Base-by-base conservation (phyloP, 2,113 vertebrate genomes). In the Petromus typicus region DNA sequence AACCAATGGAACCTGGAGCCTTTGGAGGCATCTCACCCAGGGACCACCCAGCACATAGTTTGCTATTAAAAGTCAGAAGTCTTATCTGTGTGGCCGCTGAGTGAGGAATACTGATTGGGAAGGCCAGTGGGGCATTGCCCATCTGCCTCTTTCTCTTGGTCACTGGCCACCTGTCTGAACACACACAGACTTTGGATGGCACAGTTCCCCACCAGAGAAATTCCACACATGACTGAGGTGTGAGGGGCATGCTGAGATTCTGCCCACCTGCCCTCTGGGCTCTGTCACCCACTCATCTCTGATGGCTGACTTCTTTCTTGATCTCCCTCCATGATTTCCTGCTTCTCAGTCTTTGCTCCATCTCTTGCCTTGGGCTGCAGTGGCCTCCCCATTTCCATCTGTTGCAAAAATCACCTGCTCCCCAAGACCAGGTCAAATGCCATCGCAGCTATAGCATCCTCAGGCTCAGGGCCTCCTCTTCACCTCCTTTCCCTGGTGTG, bases 401-500 rank as follows among this genome's bases (percentile, higher is more conserved):
- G 12, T n/a, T 27, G 43, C 51, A 20, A 80, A 56, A 79, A 25
- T 67, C 43, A 37, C 81, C 64, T n/a, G 40, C 43, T 71, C 27
- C 32, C 63, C 40, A 79, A 37, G 43, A 54, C 27, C 48, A 43
- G 32, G 40, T 75, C 61, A 18, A 23, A 37, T 9, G 45, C 78
- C n/a, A 1, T 64, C 45, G 75, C 4, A 64, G 64, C 37, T 48
- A 1, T 11, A 37, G 12, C 30, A 3, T 3, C 59, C 71, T 81
- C 10, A 11, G 75, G 7, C 32, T 23, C 32, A 40, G 32, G 57
- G n/a, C 8, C 3, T 45, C 79, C 11, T 87, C 13, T 11, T 56
- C 40, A 43, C 45, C 30, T 63, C 18, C 6, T 27, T 56, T n/a
- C 51, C 30, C 14, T 6, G 1, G 0, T 0, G 0, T 25, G 63